These are phyloP conservation scores for Porphyrio hochstetteri DNA, from an alignment of 2,113 vertebrate genomes.

Conservation along the genomic window DNA sequence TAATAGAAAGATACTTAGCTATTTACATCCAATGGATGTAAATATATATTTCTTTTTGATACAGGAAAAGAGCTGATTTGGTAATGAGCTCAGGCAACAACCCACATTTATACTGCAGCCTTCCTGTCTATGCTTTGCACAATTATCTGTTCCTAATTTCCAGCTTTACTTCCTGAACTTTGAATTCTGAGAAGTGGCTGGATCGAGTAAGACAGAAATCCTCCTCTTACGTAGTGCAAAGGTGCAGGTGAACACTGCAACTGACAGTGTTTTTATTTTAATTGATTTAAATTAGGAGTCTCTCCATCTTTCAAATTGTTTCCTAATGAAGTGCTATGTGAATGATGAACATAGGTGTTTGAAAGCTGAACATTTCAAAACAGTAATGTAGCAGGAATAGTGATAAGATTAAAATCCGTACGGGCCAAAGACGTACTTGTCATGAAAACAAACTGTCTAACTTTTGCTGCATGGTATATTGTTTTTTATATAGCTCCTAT, in stretches of 20 bases:
- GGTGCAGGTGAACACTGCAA: slow-evolving; percentile 5
- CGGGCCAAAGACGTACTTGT: background rate
- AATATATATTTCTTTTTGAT: background rate
- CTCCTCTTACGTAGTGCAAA: background rate
- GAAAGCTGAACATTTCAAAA: slow-evolving; percentile 8
- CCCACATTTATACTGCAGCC: background rate
- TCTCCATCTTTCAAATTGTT: slow-evolving; percentile 52
- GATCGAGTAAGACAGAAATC: slow-evolving; percentile 33
- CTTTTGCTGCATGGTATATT: background rate
- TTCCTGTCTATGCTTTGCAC: background rate
- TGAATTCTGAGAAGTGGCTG: background rate
- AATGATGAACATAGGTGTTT: background rate
- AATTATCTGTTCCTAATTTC: slow-evolving; percentile 33
- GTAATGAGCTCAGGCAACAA: background rate
- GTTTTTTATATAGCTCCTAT: background rate
- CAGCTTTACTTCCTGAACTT: background rate
- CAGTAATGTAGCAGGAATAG: background rate
- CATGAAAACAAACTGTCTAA: background rate
- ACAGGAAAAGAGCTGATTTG: background rate
- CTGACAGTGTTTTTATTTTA: slow-evolving; percentile 53
- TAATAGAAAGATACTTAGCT: background rate
- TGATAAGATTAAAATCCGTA: background rate
- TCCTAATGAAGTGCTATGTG: slow-evolving; percentile 43
- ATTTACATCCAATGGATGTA: background rate
- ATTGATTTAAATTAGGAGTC: slow-evolving; percentile 66